These are phyloP conservation scores for Bellardia pandia DNA, from an alignment of 2,888 invertebrate species.

Conservation along the genomic window DNA sequence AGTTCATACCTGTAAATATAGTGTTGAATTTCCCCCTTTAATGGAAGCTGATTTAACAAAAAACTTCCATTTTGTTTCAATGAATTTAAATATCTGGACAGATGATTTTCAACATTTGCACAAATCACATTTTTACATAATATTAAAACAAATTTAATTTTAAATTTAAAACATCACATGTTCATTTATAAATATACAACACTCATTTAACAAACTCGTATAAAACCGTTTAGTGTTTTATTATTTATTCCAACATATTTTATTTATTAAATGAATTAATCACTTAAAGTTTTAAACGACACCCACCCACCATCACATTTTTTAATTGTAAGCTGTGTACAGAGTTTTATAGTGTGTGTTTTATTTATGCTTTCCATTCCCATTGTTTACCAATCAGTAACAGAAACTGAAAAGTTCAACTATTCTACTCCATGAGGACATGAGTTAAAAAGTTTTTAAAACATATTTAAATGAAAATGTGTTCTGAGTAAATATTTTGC, in stretches of 20 bases:
- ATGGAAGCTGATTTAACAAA: too few species aligned
- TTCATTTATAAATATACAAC: too few species aligned
- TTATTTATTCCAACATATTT: neutral
- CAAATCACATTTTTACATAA: too few species aligned
- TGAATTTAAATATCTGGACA: too few species aligned
- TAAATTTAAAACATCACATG: too few species aligned
- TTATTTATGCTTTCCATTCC: neutral
- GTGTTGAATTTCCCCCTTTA: too few species aligned
- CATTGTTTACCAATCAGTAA: neutral
- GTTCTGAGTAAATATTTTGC: neutral
- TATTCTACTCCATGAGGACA: neutral
- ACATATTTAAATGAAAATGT: slow-evolving; percentile 21
- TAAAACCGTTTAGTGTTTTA: too few species aligned
- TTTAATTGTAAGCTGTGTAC: neutral
- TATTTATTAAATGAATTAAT: slow-evolving; percentile 43
- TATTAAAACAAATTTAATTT: too few species aligned
- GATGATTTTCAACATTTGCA: too few species aligned
- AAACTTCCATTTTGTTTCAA: too few species aligned
- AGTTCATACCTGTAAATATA: too few species aligned
- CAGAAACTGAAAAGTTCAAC: slow-evolving; percentile 5
- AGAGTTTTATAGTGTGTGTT: neutral
- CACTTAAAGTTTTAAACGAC: slow-evolving; percentile 41
- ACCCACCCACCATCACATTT: slow-evolving; percentile 19
- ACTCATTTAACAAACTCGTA: too few species aligned
- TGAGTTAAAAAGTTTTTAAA: slow-evolving; percentile 17